phyloP scores from a whole-genome alignment of 1,140 invertebrate species.

The Spodoptera litura region DNA sequence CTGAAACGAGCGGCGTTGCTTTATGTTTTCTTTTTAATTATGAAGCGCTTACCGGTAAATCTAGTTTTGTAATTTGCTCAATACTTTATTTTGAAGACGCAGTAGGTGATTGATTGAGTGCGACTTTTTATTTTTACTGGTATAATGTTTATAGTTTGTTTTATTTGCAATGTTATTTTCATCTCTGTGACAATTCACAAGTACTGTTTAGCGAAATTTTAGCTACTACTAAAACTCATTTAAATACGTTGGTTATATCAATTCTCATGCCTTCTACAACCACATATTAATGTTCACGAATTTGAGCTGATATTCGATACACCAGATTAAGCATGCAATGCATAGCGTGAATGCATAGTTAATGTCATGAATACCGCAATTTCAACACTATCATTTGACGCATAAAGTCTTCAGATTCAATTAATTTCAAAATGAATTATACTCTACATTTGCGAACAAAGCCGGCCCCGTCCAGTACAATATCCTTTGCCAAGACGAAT shows the following conservation, averaged over 20 bases:
- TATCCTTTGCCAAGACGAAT: constrained; percentile 35
- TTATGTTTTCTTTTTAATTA: background rate
- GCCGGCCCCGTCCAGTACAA: constrained; percentile 8
- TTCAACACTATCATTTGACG: constrained; percentile 15
- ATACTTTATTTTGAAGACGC: background rate
- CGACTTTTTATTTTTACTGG: no score
- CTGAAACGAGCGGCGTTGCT: background rate
- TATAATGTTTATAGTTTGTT: no score
- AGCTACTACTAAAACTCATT: no score
- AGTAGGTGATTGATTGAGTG: background rate
- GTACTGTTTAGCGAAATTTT: no score
- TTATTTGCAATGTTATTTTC: no score
- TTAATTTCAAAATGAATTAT: constrained; percentile 17
- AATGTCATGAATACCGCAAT: background rate
- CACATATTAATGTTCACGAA: no score
- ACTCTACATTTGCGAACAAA: constrained; percentile 1
- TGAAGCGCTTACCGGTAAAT: background rate
- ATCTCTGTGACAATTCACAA: no score
- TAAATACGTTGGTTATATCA: no score
- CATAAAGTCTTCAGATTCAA: constrained; percentile 4
- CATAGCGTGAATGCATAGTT: background rate
- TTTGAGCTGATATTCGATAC: background rate
- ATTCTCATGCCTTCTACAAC: no score
- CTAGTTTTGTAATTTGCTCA: background rate
- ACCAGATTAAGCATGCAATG: background rate